Conservation (phyloP, 2,888 invertebrate genomes). For the Nymphalis urticae region DNA sequence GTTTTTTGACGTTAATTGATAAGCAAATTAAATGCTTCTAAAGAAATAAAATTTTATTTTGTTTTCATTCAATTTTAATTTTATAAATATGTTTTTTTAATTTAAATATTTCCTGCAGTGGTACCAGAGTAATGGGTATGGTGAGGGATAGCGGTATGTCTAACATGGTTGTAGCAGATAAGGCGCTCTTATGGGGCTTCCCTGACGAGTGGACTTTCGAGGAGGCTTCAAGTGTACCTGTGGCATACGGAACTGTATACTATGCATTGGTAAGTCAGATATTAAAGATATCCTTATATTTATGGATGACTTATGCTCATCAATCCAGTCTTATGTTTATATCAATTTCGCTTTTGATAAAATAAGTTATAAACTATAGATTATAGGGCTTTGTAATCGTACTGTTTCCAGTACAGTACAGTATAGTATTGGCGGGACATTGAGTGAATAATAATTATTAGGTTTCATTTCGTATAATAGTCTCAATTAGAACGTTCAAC, state of each 20-base stretch:
- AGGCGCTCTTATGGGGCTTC: slow-evolving; percentile 83
- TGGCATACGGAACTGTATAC: slow-evolving; percentile 87
- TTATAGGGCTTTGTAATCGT: too few relatives aligned
- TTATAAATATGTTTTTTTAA: neutral
- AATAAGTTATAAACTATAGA: too few relatives aligned
- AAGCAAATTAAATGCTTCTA: too few relatives aligned
- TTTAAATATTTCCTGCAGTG: slow-evolving; percentile 54
- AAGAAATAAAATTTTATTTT: too few relatives aligned
- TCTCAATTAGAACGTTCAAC: too few relatives aligned
- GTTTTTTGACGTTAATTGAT: too few relatives aligned
- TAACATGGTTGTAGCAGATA: slow-evolving; percentile 81
- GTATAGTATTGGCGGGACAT: too few relatives aligned
- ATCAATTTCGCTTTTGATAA: neutral
- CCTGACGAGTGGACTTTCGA: slow-evolving; percentile 87
- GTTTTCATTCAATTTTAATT: neutral
- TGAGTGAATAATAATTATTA: too few relatives aligned
- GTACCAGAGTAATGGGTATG: slow-evolving; percentile 85
- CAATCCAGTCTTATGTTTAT: neutral
- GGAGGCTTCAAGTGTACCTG: slow-evolving; percentile 89
- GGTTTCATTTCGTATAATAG: too few relatives aligned
- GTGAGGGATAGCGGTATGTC: slow-evolving; percentile 82
- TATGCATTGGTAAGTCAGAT: slow-evolving; percentile 68
- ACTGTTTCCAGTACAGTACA: too few relatives aligned
- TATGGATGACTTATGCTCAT: neutral
- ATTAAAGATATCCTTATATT: neutral